Percentiles rank a stretch among this genome's conserved stretches.
These are phyloP conservation scores for Larimichthys polyactis DNA, from an alignment of 2,113 vertebrate species.

Conservation along the genomic window DNA sequence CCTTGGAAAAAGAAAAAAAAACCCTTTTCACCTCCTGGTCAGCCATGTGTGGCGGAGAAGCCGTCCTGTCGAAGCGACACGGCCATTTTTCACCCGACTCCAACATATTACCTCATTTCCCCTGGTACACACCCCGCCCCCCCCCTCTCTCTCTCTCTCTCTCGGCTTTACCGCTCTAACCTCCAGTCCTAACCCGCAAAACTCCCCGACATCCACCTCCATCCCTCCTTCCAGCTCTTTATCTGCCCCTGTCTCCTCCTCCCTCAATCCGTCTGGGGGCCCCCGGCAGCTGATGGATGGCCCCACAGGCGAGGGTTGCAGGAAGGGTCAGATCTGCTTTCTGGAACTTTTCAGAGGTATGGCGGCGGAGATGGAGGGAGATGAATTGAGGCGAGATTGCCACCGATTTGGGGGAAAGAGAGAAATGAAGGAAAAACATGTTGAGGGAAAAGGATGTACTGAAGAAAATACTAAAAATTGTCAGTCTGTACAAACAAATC, in stretches of 20 bases:
- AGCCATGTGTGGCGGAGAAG: slow-evolving; percentile 20
- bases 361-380: neutral
- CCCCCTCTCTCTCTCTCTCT: neutral
- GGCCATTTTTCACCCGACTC: slow-evolving; percentile 74
- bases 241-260: slow-evolving; percentile 29
- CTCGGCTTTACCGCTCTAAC: slow-evolving; percentile 53
- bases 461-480: slow-evolving; percentile 48
- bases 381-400: slow-evolving; percentile 51
- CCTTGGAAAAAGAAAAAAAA: slow-evolving; percentile 40
- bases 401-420: slow-evolving; percentile 48
- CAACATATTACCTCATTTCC: slow-evolving; percentile 70
- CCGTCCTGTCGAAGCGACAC: slow-evolving; percentile 36
- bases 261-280: slow-evolving; percentile 36
- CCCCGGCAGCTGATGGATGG: slow-evolving; percentile 69
- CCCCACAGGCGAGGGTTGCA: slow-evolving; percentile 53
- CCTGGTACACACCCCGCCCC: slow-evolving; percentile 37
- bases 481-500: slow-evolving; percentile 41
- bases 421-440: slow-evolving; percentile 37
- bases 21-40: slow-evolving; percentile 29
- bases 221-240: slow-evolving; percentile 54
- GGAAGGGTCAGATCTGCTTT: slow-evolving; percentile 58
- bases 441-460: slow-evolving; percentile 18
- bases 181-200: slow-evolving; percentile 54
- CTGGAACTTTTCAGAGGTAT: slow-evolving; percentile 48
- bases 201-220: slow-evolving; percentile 50